Percentiles rank a stretch among this genome's conserved stretches.
These are phyloP conservation scores for Mico argentatus DNA, from an alignment of 2,797 vertebrate genomes.

Conservation along the genomic window DNA sequence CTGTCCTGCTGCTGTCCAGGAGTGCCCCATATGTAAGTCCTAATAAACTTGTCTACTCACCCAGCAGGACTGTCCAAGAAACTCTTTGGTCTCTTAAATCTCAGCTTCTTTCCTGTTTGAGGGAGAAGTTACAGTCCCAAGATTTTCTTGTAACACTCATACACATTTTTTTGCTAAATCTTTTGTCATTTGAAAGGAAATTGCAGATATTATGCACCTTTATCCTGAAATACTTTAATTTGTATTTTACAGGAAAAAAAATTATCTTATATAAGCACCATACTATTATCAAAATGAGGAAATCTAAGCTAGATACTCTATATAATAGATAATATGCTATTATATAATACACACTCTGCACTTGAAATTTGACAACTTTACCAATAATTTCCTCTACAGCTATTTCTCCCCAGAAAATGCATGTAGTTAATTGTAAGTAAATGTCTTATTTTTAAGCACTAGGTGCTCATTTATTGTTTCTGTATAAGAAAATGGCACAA, in stretches of 20 bases:
- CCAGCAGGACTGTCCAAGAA: background rate
- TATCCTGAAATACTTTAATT: background rate
- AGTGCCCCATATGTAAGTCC: background rate
- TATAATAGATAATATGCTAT: too few relatives aligned
- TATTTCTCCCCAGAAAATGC: background rate
- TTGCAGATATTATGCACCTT: background rate
- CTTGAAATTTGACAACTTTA: background rate
- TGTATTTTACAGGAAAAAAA: background rate
- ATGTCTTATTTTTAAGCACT: background rate
- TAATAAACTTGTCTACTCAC: background rate
- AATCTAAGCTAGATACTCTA: background rate
- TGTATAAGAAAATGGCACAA: background rate
- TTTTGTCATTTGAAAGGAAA: background rate
- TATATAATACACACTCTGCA: background rate
- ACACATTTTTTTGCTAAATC: background rate
- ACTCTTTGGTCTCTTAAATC: background rate
- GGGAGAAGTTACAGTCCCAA: background rate
- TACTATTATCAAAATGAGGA: background rate
- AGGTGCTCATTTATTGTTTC: background rate
- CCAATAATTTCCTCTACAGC: background rate
- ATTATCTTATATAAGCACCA: background rate
- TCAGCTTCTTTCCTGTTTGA: background rate
- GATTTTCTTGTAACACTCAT: background rate
- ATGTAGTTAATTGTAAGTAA: background rate
- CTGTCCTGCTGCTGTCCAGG: too few relatives aligned